Base-by-base conservation (phyloP, 2,797 vertebrate species). In the Uromys caudimaculatus region DNA sequence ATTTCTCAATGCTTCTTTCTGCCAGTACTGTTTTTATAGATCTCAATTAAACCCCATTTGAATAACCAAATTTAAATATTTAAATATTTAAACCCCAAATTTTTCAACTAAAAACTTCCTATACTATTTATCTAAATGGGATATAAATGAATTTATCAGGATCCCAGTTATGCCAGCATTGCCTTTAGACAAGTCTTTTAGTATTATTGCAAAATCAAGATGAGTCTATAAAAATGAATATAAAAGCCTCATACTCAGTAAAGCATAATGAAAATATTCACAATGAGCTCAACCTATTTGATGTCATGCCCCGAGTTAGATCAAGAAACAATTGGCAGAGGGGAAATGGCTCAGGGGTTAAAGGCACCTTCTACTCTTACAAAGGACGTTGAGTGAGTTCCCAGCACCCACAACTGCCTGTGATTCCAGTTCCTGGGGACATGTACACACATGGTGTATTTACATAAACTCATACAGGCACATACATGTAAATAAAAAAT, bases 131-230 rank as follows among this genome's bases (percentile, higher is more conserved):
- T 32, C 85, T 92, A 92, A 94, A 78, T 91, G 91, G 86, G 96
- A 88, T 88, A 47, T 96, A 93, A 94, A 96, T 82, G 92, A 96
- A 95, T 78, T 77, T 77, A 84, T 97, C 92, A 93, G 64, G 93
- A 96, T 95, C 82, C 60, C 73, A 96, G 93, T 96, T 96, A 95
- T 81, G 29, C 54, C 89, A 62, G 52, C 56, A 94, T 95, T 78
- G 67, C 89, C 76, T 95, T 93, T 92, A 93, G 94, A 95, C 91
- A 96, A 60, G 64, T 32, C 71, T 93, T 95, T 96, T 47, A 64
- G 76, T 67, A 86, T 93, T 94, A 79, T 94, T 95, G 94, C 76
- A 88, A 97, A 97, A 94, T 97, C 89, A 96, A 97, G 60, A 96
- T 76, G 89, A 94, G 4, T 67, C 82, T 78, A 78, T 91, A 23